These are phyloP conservation scores for Campoletis raptor DNA, from an alignment of 2,888 invertebrate species.

Conservation along the genomic window DNA sequence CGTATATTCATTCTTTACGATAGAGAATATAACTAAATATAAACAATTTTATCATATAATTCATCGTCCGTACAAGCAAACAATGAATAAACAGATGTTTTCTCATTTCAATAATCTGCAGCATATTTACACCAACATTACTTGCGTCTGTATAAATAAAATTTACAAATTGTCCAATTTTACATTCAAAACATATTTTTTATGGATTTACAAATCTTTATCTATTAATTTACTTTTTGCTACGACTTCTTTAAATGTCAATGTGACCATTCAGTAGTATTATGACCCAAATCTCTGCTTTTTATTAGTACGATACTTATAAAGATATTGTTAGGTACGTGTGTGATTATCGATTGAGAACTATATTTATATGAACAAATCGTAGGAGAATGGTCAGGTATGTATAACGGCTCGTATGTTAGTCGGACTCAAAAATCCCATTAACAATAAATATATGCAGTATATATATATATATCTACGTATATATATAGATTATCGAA, in stretches of 20 bases:
- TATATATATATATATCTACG: neutral
- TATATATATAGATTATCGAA: constrained; percentile 22
- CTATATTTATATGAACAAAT: neutral
- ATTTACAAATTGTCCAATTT: neutral
- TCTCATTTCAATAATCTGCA: too few relatives aligned
- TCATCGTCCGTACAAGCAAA: too few relatives aligned
- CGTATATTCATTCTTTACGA: neutral
- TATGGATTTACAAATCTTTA: too few relatives aligned
- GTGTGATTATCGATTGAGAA: neutral
- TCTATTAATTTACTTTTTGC: neutral
- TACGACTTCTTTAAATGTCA: neutral
- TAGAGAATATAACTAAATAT: neutral
- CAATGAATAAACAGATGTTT: too few relatives aligned
- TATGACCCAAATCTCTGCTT: neutral
- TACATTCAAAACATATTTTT: neutral
- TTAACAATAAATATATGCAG: neutral
- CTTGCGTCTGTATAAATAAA: neutral
- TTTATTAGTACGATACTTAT: constrained; percentile 2
- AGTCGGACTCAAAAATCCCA: constrained; percentile 26
- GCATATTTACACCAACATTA: neutral
- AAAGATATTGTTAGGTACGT: neutral
- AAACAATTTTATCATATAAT: too few relatives aligned
- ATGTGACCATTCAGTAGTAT: neutral
- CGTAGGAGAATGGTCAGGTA: neutral
- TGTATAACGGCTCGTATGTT: neutral